Evolutionary conservation across 2,888 invertebrate genomes (phyloP), one percentile per base, ranked within the genome.

Genomic region (Caenorhabditis imperialis): DNA sequence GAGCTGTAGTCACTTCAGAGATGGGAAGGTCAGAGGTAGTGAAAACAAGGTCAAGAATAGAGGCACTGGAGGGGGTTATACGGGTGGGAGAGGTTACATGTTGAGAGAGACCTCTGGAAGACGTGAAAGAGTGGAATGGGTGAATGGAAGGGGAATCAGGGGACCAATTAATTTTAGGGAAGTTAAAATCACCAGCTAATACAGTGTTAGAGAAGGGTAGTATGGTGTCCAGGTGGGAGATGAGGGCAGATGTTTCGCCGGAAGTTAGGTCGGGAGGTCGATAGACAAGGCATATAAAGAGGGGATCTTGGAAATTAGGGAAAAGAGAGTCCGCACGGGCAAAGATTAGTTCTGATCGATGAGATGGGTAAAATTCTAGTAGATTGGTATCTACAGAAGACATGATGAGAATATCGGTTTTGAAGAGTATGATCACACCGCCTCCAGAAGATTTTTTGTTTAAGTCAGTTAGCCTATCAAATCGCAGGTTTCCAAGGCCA

Each of bases 331-430:
- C 3, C 5, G 12, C 5, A n/a, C 51, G 40, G 22, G 53, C 53
- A 6, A 53, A 7, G 16, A 53, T 40, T 53, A n/a, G n/a, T n/a
- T 53, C 53, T n/a, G 25, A 53, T 4, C n/a, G 38, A 18, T 53
- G 53, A 14, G 20, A 14, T 10, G 53, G 25, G 40, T 53, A 53
- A 12, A 8, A 10, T n/a, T n/a, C n/a, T n/a, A n/a, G n/a, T n/a
- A n/a, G n/a, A n/a, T n/a, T n/a, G n/a, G n/a, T n/a, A n/a, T n/a
- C n/a, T n/a, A n/a, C n/a, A n/a, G n/a, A n/a, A n/a, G n/a, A n/a
- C n/a, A n/a, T n/a, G n/a, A n/a, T n/a, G n/a, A n/a, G n/a, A n/a
- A n/a, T n/a, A n/a, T n/a, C n/a, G n/a, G n/a, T n/a, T n/a, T n/a
- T n/a, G n/a, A n/a, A n/a, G n/a, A n/a, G n/a, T n/a, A n/a, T n/a